Evolutionary conservation across 2,888 invertebrate genomes (phyloP).

Genomic region (Choristoneura rosaceana): DNA sequence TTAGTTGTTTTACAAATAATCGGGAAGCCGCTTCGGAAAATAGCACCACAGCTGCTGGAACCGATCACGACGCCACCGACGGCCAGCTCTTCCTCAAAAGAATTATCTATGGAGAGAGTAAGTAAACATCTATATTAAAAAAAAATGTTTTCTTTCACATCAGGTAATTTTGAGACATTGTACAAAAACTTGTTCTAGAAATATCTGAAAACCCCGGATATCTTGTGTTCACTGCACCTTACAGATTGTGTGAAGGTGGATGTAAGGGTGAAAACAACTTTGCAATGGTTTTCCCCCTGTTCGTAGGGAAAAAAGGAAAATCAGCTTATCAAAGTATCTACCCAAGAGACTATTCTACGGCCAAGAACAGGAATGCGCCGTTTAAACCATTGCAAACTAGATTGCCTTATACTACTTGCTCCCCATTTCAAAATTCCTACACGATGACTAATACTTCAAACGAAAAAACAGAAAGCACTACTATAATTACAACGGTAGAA

Average conservation of each 20-base stretch:
- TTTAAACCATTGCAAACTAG: slow-evolving; percentile 54
- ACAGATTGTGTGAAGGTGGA: slow-evolving; percentile 64
- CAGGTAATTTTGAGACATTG: background rate
- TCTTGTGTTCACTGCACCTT: slow-evolving; percentile 73
- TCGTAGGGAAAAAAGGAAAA: slow-evolving; percentile 57
- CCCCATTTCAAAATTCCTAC: background rate
- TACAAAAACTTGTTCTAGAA: slow-evolving; percentile 60
- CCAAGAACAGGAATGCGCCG: slow-evolving; percentile 53
- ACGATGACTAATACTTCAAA: slow-evolving; percentile 11
- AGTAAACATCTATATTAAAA: slow-evolving; percentile 50
- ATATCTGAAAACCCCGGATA: slow-evolving; percentile 52
- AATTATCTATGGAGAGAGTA: slow-evolving; percentile 60
- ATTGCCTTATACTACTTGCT: slow-evolving; percentile 49
- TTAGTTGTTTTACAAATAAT: slow-evolving; percentile 52
- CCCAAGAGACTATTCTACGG: slow-evolving; percentile 51
- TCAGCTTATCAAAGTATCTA: slow-evolving; percentile 54
- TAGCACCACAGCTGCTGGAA: slow-evolving; percentile 45
- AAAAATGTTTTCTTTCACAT: background rate
- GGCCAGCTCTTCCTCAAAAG: slow-evolving; percentile 59
- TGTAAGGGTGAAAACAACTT: slow-evolving; percentile 55
- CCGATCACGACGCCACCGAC: slow-evolving; percentile 49
- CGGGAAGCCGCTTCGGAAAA: slow-evolving; percentile 46
- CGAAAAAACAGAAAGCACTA: background rate
- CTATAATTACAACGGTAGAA: background rate
- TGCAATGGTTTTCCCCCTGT: slow-evolving; percentile 65